These are phyloP conservation scores for Prosapia bicincta DNA, from an alignment of 2,888 invertebrate species.

Conservation along the genomic window DNA sequence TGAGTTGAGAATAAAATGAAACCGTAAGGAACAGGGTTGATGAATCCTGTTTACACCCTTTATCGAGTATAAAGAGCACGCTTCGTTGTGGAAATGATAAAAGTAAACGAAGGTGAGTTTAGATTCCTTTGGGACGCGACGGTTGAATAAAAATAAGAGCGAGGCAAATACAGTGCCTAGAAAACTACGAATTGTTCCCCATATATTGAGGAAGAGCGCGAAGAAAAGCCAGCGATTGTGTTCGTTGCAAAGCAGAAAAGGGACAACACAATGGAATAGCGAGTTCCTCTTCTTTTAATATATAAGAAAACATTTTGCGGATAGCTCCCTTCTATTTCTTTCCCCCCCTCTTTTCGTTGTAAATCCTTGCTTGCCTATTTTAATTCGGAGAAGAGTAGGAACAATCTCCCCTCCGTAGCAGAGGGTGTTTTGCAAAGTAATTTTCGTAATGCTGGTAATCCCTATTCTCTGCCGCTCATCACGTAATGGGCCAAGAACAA, in stretches of 20 bases:
- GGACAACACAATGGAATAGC: constrained; percentile 7
- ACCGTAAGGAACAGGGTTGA: too few species aligned
- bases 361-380: constrained; percentile 14
- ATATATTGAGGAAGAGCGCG: constrained; percentile 14
- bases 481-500: constrained; percentile 26
- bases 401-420: constrained; percentile 12
- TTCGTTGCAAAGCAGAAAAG: constrained; percentile 18
- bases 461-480: constrained; percentile 11
- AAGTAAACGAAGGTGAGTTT: background rate
- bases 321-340: constrained; percentile 8
- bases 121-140: background rate
- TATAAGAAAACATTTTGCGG: constrained; percentile 6
- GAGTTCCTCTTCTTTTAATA: constrained; percentile 21
- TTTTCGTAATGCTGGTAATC: constrained; percentile 28
- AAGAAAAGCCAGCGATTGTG: constrained; percentile 22
- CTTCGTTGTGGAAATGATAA: background rate
- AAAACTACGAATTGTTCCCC: constrained; percentile 20
- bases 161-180: constrained; percentile 3
- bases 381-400: background rate
- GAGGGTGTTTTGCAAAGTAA: constrained; percentile 26
- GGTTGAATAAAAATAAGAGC: background rate
- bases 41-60: too few species aligned
- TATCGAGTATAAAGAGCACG: background rate
- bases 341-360: constrained; percentile 9
- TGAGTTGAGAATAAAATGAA: too few species aligned